Evolutionary conservation across 2,797 vertebrate genomes (phyloP).

Genomic region (Sebastes oblongus): DNA sequence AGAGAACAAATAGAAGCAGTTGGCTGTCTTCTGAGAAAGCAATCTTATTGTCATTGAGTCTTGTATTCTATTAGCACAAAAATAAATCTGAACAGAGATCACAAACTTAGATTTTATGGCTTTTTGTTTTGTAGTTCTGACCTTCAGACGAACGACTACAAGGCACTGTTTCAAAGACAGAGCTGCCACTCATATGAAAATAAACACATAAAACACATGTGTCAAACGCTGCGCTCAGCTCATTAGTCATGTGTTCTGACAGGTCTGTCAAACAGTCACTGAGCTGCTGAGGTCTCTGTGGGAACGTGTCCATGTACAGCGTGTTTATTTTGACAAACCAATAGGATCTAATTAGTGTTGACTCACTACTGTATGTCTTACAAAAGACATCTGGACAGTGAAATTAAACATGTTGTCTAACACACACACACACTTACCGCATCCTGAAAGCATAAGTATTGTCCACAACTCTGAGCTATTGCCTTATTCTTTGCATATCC

Average conservation of each 20-base stretch:
- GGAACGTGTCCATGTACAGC: background rate
- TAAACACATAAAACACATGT: background rate
- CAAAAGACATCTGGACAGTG: slow-evolving; percentile 14
- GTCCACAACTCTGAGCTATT: slow-evolving; percentile 88
- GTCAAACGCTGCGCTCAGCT: slow-evolving; percentile 1
- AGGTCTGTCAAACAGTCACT: slow-evolving; percentile 43
- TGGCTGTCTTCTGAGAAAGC: background rate
- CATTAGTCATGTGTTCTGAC: slow-evolving; percentile 43
- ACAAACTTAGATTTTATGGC: background rate
- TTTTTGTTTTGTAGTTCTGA: slow-evolving; percentile 6
- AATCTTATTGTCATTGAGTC: background rate
- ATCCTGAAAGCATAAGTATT: slow-evolving; percentile 94
- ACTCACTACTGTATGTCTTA: slow-evolving; percentile 39
- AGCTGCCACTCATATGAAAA: background rate
- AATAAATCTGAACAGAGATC: background rate
- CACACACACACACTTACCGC: slow-evolving; percentile 85
- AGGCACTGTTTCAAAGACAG: background rate
- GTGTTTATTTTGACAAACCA: slow-evolving; percentile 22
- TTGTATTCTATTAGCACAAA: background rate
- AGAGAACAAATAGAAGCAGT: background rate
- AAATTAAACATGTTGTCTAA: slow-evolving; percentile 8
- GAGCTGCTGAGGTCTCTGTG: slow-evolving; percentile 2
- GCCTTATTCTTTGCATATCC: slow-evolving; percentile 96
- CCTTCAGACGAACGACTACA: background rate
- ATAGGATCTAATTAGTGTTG: slow-evolving; percentile 25